Percentiles rank a stretch among this genome's conserved stretches.
These are phyloP conservation scores for Forbesichthys papilliferus DNA, from an alignment of 2,113 vertebrate genomes.

Conservation along the genomic window DNA sequence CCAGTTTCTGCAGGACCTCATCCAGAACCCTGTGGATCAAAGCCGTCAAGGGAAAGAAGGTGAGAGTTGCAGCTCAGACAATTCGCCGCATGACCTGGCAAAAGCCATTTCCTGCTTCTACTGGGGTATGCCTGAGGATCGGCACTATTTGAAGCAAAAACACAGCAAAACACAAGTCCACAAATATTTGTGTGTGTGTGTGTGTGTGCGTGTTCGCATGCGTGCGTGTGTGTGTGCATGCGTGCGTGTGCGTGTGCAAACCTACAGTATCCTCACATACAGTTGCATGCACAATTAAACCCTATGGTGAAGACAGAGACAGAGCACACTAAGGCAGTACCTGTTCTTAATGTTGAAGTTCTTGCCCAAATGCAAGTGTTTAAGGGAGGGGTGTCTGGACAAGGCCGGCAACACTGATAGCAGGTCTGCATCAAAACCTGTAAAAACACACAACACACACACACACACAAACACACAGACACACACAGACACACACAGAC, in stretches of 20 bases:
- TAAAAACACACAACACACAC: constrained; percentile 16
- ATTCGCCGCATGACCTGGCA: constrained; percentile 21
- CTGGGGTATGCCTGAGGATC: constrained; percentile 22
- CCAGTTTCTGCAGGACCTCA: constrained; percentile 85
- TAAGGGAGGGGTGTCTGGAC: constrained; percentile 83
- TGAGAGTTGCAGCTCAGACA: not conserved
- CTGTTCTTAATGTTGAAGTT: constrained; percentile 90
- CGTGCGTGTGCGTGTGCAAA: not conserved
- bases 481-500: constrained; percentile 11
- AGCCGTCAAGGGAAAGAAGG: constrained; percentile 12
- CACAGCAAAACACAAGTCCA: constrained; percentile 15
- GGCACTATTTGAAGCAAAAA: constrained; percentile 14
- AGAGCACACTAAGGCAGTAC: constrained; percentile 56
- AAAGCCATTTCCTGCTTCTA: constrained; percentile 42
- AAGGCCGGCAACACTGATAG: constrained; percentile 81
- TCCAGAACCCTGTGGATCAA: constrained; percentile 80
- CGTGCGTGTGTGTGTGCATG: not conserved
- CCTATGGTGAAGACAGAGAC: constrained; percentile 17
- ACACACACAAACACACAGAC: constrained; percentile 14
- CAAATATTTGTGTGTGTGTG: not conserved
- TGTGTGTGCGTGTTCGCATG: not conserved
- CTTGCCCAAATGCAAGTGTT: constrained; percentile 84
- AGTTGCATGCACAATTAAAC: constrained; percentile 2
- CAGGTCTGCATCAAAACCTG: constrained; percentile 84
- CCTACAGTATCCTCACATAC: constrained; percentile 2